Conservation (phyloP, 2,888 invertebrate species). For the Chouioia cunea region DNA sequence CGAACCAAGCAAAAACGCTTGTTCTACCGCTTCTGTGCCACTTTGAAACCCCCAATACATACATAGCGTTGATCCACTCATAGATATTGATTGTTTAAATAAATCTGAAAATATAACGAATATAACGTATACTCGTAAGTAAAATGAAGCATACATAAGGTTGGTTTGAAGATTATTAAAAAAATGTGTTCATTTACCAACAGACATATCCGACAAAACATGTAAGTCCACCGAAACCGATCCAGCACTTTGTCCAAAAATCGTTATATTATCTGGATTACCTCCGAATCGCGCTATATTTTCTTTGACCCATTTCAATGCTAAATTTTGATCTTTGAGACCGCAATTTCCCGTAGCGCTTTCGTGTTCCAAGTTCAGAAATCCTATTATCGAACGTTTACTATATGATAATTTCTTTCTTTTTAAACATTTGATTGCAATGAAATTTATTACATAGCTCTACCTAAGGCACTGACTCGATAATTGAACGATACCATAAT, state of each 20-base stretch:
- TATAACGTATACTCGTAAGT: background rate
- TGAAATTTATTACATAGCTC: background rate
- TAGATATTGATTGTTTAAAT: conserved; percentile 48
- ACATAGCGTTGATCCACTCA: conserved; percentile 52
- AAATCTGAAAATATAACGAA: conserved; percentile 38
- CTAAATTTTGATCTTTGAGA: conserved; percentile 69
- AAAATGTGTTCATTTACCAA: conserved; percentile 38
- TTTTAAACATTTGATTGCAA: no score
- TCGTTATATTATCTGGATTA: conserved; percentile 41
- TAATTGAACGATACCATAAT: conserved; percentile 46
- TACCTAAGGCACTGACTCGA: conserved; percentile 46
- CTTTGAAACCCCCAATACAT: conserved; percentile 49
- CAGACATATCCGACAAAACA: conserved; percentile 44
- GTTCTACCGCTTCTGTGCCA: conserved; percentile 32
- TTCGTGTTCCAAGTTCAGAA: conserved; percentile 44
- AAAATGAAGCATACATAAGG: background rate
- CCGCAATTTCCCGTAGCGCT: conserved; percentile 51
- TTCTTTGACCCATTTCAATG: conserved; percentile 70
- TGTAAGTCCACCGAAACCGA: conserved; percentile 56
- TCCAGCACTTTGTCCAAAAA: conserved; percentile 72
- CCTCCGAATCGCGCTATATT: conserved; percentile 61
- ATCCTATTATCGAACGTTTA: no score
- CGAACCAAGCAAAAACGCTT: conserved; percentile 42
- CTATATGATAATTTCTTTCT: no score
- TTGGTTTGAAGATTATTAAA: background rate